Base-by-base conservation (phyloP, 2,888 invertebrate genomes). In the Hydroisotoma schaefferi region DNA sequence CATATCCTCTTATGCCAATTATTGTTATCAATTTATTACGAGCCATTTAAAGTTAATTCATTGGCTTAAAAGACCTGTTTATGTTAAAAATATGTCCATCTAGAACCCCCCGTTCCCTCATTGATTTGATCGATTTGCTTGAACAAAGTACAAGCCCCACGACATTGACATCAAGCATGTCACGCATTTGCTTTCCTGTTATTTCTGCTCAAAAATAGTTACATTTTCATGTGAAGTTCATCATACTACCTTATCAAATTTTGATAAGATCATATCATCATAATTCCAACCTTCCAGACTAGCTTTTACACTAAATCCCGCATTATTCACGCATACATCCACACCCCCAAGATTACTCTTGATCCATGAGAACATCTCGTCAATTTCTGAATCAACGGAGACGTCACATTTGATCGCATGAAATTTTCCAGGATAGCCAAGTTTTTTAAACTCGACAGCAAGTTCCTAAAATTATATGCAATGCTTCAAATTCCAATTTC, bases 301-400 rank as follows among this genome's bases (percentile, higher is more conserved):
- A 28, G 59, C 61, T 22, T 57, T 10, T 8, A 54, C 23, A 18
- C 57, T 55, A 28, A 57, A 23, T 43, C 68, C 70, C 15, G 70
- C 70, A 63, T 63, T 68, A 29, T 65, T 65, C n/a, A 69, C 44
- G 44, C 65, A 67, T 29, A 69, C 57, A 40, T 69, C 69, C 1
- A 68, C 65, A 18, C 70, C 70, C 26, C 61, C 61, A 46, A 61
- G 55, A 22, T 65, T 65, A 4, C 47, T 40, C 26, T 63, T 54
- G 5, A 70, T 65, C 67, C 63, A 67, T 2, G 56, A 26, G 33
- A 70, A 70, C 67, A 69, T 63, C n/a, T 49, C 38, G 33, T 61
- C 60, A 37, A 69, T 56, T 27, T 69, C 59, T 2, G 54, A 26
- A 8, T 63, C 57, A 20, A 59, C 55, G 5, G 54, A 48, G 10